A percentile compares a stretch with the other conserved stretches of the same genome.
Conservation (phyloP, 2,888 invertebrate species). For the Argynnis bischoffii region DNA sequence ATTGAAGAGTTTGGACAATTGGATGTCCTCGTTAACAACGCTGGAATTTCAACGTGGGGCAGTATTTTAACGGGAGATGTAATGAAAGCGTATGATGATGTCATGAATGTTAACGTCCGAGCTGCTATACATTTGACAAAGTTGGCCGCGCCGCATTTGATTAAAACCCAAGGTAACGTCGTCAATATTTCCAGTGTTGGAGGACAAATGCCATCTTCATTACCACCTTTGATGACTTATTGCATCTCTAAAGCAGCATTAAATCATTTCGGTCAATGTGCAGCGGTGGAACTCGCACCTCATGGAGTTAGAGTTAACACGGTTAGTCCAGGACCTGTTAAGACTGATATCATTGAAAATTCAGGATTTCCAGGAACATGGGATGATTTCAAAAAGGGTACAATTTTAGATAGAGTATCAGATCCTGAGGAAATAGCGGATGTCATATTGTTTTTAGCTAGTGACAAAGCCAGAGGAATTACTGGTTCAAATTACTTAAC, state of each 20-base stretch:
- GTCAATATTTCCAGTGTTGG: conserved; percentile 53
- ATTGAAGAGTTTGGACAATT: conserved; percentile 42
- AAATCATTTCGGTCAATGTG: conserved; percentile 87
- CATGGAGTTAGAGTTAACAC: conserved; percentile 85
- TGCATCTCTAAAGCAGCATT: conserved; percentile 87
- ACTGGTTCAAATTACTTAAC: conserved; percentile 40
- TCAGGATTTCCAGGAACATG: conserved; percentile 2
- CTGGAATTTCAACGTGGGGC: conserved; percentile 38
- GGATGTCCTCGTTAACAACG: conserved; percentile 49
- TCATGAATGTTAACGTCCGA: conserved; percentile 52
- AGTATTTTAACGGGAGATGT: conserved; percentile 40
- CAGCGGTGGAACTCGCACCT: conserved; percentile 84
- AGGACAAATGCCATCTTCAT: conserved; percentile 13
- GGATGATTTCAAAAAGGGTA: conserved; percentile 44
- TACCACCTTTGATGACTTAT: conserved; percentile 63
- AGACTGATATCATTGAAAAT: conserved; percentile 41
- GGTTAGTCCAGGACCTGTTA: conserved; percentile 88
- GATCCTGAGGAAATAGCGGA: conserved; percentile 48
- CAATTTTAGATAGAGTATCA: conserved; percentile 22
- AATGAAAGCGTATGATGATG: conserved; percentile 47
- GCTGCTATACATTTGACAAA: conserved; percentile 47
- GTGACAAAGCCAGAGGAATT: conserved; percentile 44
- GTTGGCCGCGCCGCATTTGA: conserved; percentile 48
- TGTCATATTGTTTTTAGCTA: conserved; percentile 42
- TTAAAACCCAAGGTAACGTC: conserved; percentile 53